Evolutionary conservation across 2,888 invertebrate species (phyloP), one percentile per base, ranked within the genome.

Genomic region (Drosophila anomalata): DNA sequence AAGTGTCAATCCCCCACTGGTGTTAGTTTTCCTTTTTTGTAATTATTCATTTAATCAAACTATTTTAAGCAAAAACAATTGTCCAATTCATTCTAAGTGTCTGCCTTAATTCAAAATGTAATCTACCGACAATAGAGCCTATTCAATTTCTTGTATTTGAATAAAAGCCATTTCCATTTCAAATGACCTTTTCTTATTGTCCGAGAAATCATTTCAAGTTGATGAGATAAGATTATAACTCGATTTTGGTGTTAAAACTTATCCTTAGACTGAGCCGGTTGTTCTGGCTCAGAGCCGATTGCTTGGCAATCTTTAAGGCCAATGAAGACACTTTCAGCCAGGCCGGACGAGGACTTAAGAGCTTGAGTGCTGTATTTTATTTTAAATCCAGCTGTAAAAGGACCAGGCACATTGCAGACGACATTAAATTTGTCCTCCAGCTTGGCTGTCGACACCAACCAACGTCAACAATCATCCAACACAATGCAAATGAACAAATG

Each of bases 371-470:
- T 39, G 54, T 53, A 46, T 66, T 66, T 66, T 65, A 53, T 66
- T 65, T 65, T 54, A 67, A 54, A 46, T 39, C 44, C 12, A 12
- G 5, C 9, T n/a, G 44, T 54, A 24, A 53, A 42, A 42, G 42
- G 20, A 42, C 42, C 31, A 52, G 41, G 17, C 42, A 53, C 39
- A 24, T 53, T 36, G 51, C 54, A 73, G 54, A 41, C 73, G 70
- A 42, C 70, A 60, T 60, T 73, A 53, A 60, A 69, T 52, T 50
- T 52, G 54, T 42, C 57, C 50, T 54, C 46, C 29, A 24, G 50
- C 39, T 22, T 61, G 84, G 48, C 70, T 70, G 87, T 80, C 77
- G 79, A 76, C 83, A 78, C 67, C 53, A 63, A 42, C 41, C 54
- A 76, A 46, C 52, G 33, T 61, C 58, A 56, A 52, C 31, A 57